Evolutionary conservation across 2,113 vertebrate species (phyloP), one percentile per base, ranked within the genome.

Genomic region (Thermophis baileyi): DNA sequence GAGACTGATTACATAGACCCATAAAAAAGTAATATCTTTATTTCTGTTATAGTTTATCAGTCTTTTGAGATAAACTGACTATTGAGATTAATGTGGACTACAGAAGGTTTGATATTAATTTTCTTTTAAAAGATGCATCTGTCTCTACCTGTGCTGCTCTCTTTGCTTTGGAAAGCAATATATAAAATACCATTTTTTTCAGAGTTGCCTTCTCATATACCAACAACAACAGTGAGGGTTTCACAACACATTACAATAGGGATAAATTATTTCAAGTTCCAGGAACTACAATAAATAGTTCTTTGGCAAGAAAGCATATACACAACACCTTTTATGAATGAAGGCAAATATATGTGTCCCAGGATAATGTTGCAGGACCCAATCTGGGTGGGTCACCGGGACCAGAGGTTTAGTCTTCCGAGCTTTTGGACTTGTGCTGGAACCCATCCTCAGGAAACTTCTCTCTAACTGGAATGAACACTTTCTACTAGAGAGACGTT

Each of bases 111-210:
- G 85, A 87, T 91, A 35, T 92, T 95, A 93, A 94, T 95, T 95
- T 89, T 89, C 88, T 94, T 90, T 90, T 92, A 94, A 94, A 92
- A 54, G 44, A 92, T 11, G 74, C 93, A 93, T 30, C 27, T 92
- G 74, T 54, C 25, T 95, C 69, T 96, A 94, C 46, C 86, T 69
- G 1, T 30, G 14, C 9, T 91, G n/a, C 90, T 55, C 25, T 91
- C 92, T 97, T 94, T 94, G 88, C 9, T 92, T 95, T 92, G 95
- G 11, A 60, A 95, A 90, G 25, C 55, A 5, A 89, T 93, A 57
- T 92, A 90, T 88, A 2, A 95, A 96, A 96, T 96, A 53, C 89
- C 85, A 85, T 49, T 91, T 95, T 95, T 94, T 94, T 60, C 57
- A 88, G 35, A 85, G 35, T 74, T 93, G 25, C n/a, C 35, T 94